Conservation (phyloP, 2,888 invertebrate genomes). For the Taenaris catops region DNA sequence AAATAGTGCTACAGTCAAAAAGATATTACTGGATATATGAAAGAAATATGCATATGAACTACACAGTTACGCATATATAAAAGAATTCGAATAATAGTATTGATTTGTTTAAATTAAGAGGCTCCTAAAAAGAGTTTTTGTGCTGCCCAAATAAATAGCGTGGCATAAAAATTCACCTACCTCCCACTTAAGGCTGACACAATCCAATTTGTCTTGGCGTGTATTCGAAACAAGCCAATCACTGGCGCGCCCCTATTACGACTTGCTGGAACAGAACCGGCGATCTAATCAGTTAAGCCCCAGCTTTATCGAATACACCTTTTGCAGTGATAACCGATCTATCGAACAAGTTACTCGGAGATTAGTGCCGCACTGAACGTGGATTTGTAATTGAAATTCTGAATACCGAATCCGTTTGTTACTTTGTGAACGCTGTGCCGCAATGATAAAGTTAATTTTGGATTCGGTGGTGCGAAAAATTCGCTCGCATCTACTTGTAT, state of each 20-base stretch:
- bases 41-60: no score
- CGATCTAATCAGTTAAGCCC: constrained; percentile 57
- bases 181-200: constrained; percentile 49
- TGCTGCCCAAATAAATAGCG: constrained; percentile 13
- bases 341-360: constrained; percentile 31
- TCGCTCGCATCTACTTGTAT: not conserved
- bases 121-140: no score
- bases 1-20: no score
- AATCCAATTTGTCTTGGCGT: constrained; percentile 67
- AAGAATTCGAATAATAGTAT: no score
- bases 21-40: no score
- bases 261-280: constrained; percentile 42
- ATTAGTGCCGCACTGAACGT: constrained; percentile 15
- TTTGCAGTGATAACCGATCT: constrained; percentile 49
- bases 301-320: constrained; percentile 59
- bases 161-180: constrained; percentile 30
- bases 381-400: constrained; percentile 22
- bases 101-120: no score
- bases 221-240: constrained; percentile 66
- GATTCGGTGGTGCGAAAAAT: constrained; percentile 1
- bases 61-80: no score
- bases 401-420: constrained; percentile 12
- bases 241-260: constrained; percentile 48
- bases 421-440: constrained; percentile 6
- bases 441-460: constrained; percentile 13